Conservation (phyloP, 2,797 vertebrate genomes). For the Aselliscus stoliczkanus region DNA sequence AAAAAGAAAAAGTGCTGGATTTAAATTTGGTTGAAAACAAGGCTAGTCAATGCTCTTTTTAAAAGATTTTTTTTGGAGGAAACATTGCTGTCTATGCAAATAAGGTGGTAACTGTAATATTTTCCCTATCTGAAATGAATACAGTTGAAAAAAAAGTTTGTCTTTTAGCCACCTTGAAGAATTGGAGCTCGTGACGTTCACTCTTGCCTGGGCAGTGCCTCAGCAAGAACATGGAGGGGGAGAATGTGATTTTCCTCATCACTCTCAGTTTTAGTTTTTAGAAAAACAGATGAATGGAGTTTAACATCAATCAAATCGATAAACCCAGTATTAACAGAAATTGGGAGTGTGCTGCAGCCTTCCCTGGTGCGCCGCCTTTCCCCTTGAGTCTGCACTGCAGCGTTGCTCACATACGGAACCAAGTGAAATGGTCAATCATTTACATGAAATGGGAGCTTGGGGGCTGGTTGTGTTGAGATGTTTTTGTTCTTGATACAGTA, state of each 20-base stretch:
- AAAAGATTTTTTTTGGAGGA: not conserved
- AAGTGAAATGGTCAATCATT: constrained; percentile 35
- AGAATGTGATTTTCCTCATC: constrained; percentile 44
- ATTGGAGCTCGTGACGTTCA: not conserved
- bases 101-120: not conserved
- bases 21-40: constrained; percentile 17
- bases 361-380: not conserved
- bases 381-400: not conserved
- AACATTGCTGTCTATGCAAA: not conserved
- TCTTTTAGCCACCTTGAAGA: not conserved
- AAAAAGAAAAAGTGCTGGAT: not conserved
- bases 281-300: constrained; percentile 41
- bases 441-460: constrained; percentile 25
- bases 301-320: constrained; percentile 14
- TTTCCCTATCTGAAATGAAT: not conserved
- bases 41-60: not conserved
- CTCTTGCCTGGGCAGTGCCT: not conserved
- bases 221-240: not conserved
- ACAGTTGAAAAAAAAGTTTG: not conserved
- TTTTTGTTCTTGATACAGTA: not conserved
- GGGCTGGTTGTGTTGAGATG: constrained; percentile 24
- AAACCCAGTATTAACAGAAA: not conserved
- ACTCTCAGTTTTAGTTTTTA: constrained; percentile 42
- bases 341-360: not conserved
- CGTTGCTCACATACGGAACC: not conserved